These are phyloP conservation scores for Microcebus griseorufus DNA, from an alignment of 2,113 vertebrate species.

Conservation along the genomic window DNA sequence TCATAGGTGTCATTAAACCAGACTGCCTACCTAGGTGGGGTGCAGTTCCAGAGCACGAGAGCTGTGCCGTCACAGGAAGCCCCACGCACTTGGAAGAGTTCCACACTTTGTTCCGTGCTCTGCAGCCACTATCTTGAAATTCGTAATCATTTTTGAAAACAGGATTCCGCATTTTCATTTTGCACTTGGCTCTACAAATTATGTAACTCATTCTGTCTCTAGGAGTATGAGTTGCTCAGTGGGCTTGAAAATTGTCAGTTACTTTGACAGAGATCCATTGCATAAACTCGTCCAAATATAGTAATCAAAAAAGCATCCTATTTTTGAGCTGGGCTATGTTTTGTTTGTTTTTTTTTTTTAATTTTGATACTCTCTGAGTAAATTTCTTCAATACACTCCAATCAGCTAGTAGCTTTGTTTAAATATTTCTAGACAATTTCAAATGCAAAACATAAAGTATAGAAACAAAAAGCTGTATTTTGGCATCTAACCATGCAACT, in stretches of 20 bases:
- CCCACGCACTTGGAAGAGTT: fast-evolving
- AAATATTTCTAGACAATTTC: neutral
- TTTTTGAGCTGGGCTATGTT: neutral
- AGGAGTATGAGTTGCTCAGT: neutral
- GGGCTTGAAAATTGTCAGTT: neutral
- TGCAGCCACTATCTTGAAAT: neutral
- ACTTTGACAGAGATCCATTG: neutral
- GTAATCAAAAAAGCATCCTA: neutral
- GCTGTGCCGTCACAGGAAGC: neutral
- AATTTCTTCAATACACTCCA: neutral
- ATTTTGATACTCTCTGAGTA: neutral
- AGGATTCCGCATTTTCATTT: neutral
- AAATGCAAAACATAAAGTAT: neutral
- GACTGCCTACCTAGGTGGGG: fast-evolving
- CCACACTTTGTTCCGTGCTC: neutral
- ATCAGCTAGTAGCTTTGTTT: neutral
- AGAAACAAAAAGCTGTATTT: neutral
- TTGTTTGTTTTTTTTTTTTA: neutral
- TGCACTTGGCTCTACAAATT: neutral
- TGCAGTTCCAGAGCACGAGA: fast-evolving
- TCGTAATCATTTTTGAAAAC: neutral
- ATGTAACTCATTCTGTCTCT: neutral
- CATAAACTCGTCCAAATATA: neutral
- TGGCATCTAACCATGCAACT: neutral
- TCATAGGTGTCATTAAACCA: neutral